Evolutionary conservation across 1,140 invertebrate genomes (phyloP), one percentile per base, ranked within the genome.

Genomic region (Carposina sasakii): DNA sequence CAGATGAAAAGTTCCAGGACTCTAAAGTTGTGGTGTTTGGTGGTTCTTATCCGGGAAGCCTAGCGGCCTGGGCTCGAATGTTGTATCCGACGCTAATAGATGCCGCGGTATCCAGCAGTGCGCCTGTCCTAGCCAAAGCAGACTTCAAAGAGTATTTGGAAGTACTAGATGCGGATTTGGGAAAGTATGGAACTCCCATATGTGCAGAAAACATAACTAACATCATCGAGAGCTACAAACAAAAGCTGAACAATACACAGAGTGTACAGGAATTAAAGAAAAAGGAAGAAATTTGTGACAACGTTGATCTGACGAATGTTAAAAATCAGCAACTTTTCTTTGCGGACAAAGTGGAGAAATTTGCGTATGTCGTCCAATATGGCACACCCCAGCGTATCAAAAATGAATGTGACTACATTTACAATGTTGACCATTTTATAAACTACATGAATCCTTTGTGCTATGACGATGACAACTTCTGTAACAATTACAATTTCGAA

Each of bases 31-130:
- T 94, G 43, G 86, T 91, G 17, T 90, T 92, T 58, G 93, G 93
- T 34, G 92, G 92, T 17, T 93, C 91, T 12, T 94, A 94, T 70
- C 87, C 91, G 20, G 93, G 91, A n/a, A 28, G 12, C 51, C 86
- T 94, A 71, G 90, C 91, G 16, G 89, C 89, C 2, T 94, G 92
- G 92, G 86, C 90, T 39, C 83, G 92, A 61, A 64, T 89, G 5
- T 89, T 90, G 54, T 93, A 93, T 67, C 93, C 93, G 8, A 88
- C 94, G 63, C 74, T 93, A 0, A 88, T 92, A 0, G 60, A 88
- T 64, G 89, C 89, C 1, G 89, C 90, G 12, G 85, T 92, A 44
- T 88, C 91, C 1, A 90, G 90, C 15, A 92, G 90, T 70, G 92
- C 88, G 22, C 92, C 92, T 1, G 74, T 94, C 2, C 58, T 79